A percentile compares a stretch with the other conserved stretches of the same genome.
Conservation (phyloP, 2,888 invertebrate genomes). For the Cloeon dipterum region DNA sequence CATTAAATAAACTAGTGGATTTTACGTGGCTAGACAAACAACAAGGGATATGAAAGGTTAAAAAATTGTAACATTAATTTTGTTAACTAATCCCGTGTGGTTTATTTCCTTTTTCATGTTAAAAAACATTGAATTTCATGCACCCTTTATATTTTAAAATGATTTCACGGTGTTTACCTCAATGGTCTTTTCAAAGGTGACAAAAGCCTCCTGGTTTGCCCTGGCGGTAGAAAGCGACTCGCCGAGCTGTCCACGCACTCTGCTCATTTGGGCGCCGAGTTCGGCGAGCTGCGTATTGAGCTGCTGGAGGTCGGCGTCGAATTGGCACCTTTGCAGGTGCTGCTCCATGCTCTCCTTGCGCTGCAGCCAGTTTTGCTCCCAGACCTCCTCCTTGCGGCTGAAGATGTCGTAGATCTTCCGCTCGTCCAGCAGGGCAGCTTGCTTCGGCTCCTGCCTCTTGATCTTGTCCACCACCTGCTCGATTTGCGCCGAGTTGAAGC, state of each 20-base stretch:
- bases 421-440: constrained; percentile 40
- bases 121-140: too few relatives aligned
- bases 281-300: constrained; percentile 48
- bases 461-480: constrained; percentile 43
- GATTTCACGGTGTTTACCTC: constrained; percentile 24
- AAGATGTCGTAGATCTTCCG: constrained; percentile 38
- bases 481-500: constrained; percentile 38
- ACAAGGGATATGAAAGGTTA: too few relatives aligned
- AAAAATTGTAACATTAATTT: too few relatives aligned
- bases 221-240: constrained; percentile 46
- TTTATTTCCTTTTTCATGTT: background rate
- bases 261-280: constrained; percentile 33
- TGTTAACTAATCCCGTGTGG: background rate
- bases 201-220: constrained; percentile 43
- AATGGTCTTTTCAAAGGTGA: constrained; percentile 53
- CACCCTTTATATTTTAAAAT: background rate
- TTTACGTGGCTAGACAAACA: too few relatives aligned
- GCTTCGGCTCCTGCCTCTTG: constrained; percentile 41
- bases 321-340: constrained; percentile 35
- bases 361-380: constrained; percentile 33
- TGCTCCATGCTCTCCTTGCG: constrained; percentile 35
- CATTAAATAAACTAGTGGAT: too few relatives aligned
- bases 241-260: constrained; percentile 41
- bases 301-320: constrained; percentile 40
- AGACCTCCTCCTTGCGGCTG: constrained; percentile 31